phyloP scores from a whole-genome alignment of 2,113 vertebrate genomes.

The Oreochromis spilurus region DNA sequence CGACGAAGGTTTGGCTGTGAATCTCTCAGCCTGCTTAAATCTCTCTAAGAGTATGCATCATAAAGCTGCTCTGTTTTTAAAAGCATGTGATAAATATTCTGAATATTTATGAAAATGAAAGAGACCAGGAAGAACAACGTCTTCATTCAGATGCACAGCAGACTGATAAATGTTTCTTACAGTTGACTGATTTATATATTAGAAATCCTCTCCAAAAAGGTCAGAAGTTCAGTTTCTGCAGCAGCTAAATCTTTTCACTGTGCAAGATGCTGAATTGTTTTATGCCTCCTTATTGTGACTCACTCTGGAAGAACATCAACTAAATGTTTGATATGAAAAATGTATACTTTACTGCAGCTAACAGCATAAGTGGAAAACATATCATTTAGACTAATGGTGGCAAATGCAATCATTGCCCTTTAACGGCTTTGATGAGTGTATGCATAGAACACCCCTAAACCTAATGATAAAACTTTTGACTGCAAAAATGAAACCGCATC shows the following conservation, averaged over 20 bases:
- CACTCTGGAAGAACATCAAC: constrained; percentile 22
- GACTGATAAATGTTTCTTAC: constrained; percentile 24
- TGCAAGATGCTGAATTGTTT: background rate
- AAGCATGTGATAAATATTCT: constrained; percentile 29
- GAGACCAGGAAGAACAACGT: constrained; percentile 16
- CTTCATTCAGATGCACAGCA: constrained; percentile 11
- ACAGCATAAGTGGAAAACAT: constrained; percentile 33
- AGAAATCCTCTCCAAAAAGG: constrained; percentile 1
- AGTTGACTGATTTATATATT: constrained; percentile 17
- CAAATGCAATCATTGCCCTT: constrained; percentile 42
- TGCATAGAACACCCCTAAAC: constrained; percentile 11
- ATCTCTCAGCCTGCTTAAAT: constrained; percentile 8
- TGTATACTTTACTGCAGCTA: constrained; percentile 21
- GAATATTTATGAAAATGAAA: constrained; percentile 60
- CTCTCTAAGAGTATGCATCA: constrained; percentile 19
- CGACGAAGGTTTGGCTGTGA: background rate
- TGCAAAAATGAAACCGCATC: constrained; percentile 3
- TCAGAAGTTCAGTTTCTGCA: constrained; percentile 37
- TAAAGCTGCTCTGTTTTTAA: constrained; percentile 44
- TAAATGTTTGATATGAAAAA: constrained; percentile 31
- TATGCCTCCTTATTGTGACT: background rate
- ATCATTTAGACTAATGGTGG: constrained; percentile 48
- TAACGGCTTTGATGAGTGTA: constrained; percentile 49
- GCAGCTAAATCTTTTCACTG: constrained; percentile 5
- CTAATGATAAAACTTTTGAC: constrained; percentile 10